Percentiles rank a stretch among this genome's conserved stretches.
Conservation (phyloP, 2,797 vertebrate genomes). For the Sebastes cheni region DNA sequence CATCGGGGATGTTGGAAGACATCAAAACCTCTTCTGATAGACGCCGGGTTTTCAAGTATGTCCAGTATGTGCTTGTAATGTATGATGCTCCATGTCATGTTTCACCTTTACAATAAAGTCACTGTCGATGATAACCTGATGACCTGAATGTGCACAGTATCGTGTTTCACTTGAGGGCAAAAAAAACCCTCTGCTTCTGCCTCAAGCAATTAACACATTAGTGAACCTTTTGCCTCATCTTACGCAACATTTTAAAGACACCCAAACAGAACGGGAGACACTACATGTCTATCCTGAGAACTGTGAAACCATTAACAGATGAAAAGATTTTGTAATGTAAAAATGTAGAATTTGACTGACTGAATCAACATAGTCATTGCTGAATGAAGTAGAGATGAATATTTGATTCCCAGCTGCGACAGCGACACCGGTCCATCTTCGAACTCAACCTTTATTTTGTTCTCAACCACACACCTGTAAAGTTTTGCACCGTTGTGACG, state of each 20-base stretch:
- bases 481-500: too few species aligned
- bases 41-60: not conserved
- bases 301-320: not conserved
- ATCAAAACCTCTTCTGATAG: not conserved
- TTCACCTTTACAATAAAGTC: not conserved
- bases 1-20: not conserved
- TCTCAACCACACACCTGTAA: too few species aligned
- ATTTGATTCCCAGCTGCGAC: not conserved
- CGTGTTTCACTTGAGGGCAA: not conserved
- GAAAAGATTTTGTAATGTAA: not conserved
- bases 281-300: not conserved
- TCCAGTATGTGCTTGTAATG: not conserved
- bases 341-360: too few species aligned
- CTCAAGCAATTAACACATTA: not conserved
- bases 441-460: too few species aligned
- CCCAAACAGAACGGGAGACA: not conserved
- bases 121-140: not conserved
- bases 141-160: not conserved
- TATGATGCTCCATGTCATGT: not conserved
- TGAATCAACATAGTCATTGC: not conserved
- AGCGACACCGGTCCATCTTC: too few species aligned
- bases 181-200: not conserved
- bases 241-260: not conserved
- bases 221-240: not conserved
- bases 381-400: not conserved